phyloP scores from a whole-genome alignment of 2,113 vertebrate species.

The Camelus dromedarius region DNA sequence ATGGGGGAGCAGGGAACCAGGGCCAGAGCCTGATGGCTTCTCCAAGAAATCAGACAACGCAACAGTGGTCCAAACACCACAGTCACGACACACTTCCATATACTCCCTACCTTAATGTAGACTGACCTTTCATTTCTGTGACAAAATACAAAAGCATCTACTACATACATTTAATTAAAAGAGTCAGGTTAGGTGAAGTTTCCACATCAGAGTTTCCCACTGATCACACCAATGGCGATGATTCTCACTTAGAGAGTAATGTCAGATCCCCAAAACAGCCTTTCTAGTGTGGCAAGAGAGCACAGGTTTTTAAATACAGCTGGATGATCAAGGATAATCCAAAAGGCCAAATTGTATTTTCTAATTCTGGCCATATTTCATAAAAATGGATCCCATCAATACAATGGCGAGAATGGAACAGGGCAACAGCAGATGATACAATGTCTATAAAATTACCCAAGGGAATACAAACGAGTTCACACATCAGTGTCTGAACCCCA shows the following conservation, averaged over 20 bases:
- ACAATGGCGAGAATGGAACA: neutral
- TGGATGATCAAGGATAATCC: neutral
- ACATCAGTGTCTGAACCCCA: neutral
- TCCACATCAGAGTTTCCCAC: neutral
- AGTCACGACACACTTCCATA: neutral
- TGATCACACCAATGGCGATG: neutral
- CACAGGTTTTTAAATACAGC: neutral
- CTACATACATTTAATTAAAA: neutral
- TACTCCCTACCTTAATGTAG: neutral
- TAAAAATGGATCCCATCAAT: conserved; percentile 56
- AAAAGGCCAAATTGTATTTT: conserved; percentile 49
- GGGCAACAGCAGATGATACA: neutral
- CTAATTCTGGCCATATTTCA: neutral
- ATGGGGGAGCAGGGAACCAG: neutral
- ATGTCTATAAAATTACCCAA: conserved; percentile 28
- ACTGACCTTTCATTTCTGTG: neutral
- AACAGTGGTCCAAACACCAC: neutral
- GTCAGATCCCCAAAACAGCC: neutral
- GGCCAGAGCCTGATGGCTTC: neutral
- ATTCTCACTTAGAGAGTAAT: neutral
- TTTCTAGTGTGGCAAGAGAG: neutral
- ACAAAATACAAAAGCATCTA: neutral
- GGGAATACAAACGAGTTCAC: conserved; percentile 57
- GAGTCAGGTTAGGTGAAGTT: neutral
- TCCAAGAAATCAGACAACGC: neutral